These are phyloP conservation scores for Schizothorax lantsangensis DNA, from an alignment of 2,797 vertebrate genomes.

Conservation along the genomic window DNA sequence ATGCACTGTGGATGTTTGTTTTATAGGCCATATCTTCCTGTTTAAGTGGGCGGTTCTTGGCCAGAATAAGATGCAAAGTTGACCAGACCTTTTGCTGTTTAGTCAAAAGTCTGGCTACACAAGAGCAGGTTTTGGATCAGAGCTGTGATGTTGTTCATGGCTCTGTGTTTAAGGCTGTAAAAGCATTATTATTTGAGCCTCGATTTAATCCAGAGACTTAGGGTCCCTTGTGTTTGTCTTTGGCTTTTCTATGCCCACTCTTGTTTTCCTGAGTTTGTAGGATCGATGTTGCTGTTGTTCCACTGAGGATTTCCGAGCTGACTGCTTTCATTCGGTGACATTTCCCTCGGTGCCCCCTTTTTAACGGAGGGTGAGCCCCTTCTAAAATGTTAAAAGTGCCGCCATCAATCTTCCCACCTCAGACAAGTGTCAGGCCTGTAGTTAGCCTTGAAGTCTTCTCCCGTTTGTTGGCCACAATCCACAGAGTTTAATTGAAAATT, in stretches of 20 bases:
- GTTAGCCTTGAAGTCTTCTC: conserved; percentile 24
- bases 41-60: not conserved
- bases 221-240: conserved; percentile 56
- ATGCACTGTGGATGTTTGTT: too few species aligned
- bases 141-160: not conserved
- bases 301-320: conserved; percentile 56
- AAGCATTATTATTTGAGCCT: conserved; percentile 20
- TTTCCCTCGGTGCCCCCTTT: conserved; percentile 64
- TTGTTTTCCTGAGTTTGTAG: conserved; percentile 62
- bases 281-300: conserved; percentile 61
- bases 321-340: conserved; percentile 63
- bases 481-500: conserved; percentile 37
- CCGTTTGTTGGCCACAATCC: conserved; percentile 16
- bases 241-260: conserved; percentile 45
- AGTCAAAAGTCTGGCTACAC: not conserved
- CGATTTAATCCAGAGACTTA: conserved; percentile 14
- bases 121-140: not conserved
- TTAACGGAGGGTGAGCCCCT: conserved; percentile 52
- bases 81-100: conserved; percentile 9
- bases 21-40: not conserved
- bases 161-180: conserved; percentile 16
- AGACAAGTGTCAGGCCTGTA: conserved; percentile 51
- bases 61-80: not conserved
- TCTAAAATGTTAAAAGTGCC: conserved; percentile 64
- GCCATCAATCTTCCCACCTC: conserved; percentile 60